Percentiles rank a stretch among this genome's conserved stretches.
These are phyloP conservation scores for Conistra vaccinii DNA, from an alignment of 2,888 invertebrate species.

Conservation along the genomic window DNA sequence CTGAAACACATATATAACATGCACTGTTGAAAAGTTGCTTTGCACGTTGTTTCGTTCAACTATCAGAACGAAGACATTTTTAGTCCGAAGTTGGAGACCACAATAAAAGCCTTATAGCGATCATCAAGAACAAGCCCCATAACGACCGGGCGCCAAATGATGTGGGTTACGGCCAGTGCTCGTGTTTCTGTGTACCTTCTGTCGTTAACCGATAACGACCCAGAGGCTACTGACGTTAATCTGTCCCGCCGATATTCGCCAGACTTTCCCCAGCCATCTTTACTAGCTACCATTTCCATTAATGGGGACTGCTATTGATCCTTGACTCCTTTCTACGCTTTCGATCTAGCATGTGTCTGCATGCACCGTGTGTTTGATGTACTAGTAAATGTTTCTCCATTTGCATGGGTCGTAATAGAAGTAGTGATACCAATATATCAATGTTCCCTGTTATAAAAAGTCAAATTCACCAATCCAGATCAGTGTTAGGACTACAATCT, in stretches of 20 bases:
- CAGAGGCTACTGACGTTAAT: conserved; percentile 78
- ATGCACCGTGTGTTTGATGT: conserved; percentile 65
- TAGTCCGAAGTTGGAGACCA: conserved; percentile 72
- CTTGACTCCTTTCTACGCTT: conserved; percentile 69
- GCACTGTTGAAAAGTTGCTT: conserved; percentile 52
- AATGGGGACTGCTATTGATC: conserved; percentile 66
- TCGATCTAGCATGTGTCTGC: conserved; percentile 72
- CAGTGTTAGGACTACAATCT: conserved; percentile 16
- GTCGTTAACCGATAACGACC: conserved; percentile 81
- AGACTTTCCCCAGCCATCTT: conserved; percentile 75
- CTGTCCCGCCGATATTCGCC: conserved; percentile 74
- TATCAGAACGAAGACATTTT: conserved; percentile 67
- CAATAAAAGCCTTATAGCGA: conserved; percentile 80
- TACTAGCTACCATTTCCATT: conserved; percentile 75
- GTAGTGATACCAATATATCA: conserved; percentile 44
- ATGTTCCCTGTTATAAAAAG: conserved; percentile 16
- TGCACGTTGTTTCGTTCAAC: conserved; percentile 53
- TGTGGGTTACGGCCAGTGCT: conserved; percentile 76
- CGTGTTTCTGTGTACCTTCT: conserved; percentile 74
- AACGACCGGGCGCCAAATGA: conserved; percentile 80
- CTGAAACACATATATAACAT: conserved; percentile 32
- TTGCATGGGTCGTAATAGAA: conserved; percentile 64
- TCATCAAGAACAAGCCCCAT: conserved; percentile 78
- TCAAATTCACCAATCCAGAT: conserved; percentile 1
- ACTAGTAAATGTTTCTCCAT: conserved; percentile 57